Percentiles rank a stretch among this genome's conserved stretches.
Evolutionary conservation across 2,113 vertebrate genomes (phyloP).

Genomic region (Myocastor coypus): DNA sequence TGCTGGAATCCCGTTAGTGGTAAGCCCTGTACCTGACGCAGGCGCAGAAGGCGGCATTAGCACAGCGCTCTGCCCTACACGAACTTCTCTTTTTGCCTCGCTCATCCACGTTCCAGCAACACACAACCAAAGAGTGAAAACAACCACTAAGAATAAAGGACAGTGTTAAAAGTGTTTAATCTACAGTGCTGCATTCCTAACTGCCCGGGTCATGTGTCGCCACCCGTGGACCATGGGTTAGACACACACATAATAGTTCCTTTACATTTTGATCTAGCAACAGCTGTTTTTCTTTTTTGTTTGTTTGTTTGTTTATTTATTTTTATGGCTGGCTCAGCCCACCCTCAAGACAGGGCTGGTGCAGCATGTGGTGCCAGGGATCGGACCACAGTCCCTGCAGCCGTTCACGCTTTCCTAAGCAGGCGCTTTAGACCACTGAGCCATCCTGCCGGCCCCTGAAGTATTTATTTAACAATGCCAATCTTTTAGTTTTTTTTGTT

Average conservation of each 20-base stretch:
- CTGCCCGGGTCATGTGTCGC: neutral
- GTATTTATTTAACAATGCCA: neutral
- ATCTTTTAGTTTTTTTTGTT: neutral
- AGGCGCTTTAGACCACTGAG: too few species aligned
- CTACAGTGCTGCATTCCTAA: neutral
- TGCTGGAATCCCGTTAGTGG: neutral
- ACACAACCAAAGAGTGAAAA: neutral
- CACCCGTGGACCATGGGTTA: neutral
- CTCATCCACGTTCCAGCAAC: neutral
- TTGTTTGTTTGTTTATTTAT: too few species aligned
- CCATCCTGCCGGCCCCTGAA: neutral
- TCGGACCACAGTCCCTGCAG: too few species aligned
- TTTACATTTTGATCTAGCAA: neutral
- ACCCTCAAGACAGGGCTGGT: too few species aligned
- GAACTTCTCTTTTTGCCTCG: neutral
- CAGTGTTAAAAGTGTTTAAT: neutral
- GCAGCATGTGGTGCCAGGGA: too few species aligned
- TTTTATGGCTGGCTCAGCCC: too few species aligned
- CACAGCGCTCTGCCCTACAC: neutral
- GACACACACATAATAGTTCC: neutral
- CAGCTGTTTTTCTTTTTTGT: neutral
- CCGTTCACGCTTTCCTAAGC: too few species aligned
- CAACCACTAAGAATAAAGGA: neutral
- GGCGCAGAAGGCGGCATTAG: neutral
- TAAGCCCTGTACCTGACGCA: neutral